Evolutionary conservation across 2,797 vertebrate genomes (phyloP).

Genomic region (Molossus alvarezi): DNA sequence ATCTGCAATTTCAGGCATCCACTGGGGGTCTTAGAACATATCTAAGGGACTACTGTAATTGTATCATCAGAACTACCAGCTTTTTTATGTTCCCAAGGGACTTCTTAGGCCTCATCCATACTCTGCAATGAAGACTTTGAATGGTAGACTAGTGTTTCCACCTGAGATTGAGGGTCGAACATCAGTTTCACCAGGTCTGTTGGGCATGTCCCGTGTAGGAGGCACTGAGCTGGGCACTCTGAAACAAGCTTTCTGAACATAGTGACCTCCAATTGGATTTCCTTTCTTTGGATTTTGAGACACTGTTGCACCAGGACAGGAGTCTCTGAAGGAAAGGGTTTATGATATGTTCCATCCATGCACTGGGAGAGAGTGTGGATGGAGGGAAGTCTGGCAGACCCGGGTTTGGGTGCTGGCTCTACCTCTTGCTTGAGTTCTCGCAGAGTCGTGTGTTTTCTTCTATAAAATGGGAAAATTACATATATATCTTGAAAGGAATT

Average conservation of each 20-base stretch:
- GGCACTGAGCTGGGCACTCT: neutral
- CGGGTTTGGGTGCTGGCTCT: neutral
- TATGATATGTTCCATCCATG: neutral
- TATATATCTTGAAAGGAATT: neutral
- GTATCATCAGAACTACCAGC: neutral
- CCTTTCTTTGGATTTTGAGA: neutral
- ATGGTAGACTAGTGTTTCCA: neutral
- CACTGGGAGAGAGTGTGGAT: rapidly evolving
- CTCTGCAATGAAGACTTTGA: neutral
- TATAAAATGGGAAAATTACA: neutral
- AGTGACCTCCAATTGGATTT: neutral
- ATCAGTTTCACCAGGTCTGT: neutral
- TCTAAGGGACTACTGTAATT: neutral
- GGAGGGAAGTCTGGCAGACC: neutral
- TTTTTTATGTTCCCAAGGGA: neutral
- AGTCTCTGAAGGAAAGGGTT: neutral
- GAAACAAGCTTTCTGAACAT: neutral
- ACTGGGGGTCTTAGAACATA: neutral
- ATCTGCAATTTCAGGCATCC: neutral
- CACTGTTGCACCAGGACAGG: neutral
- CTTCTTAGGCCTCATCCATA: rapidly evolving
- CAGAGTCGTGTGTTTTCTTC: neutral
- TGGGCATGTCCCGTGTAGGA: neutral
- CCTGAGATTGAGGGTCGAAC: neutral
- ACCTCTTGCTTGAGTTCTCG: neutral